Conservation (phyloP, 2,113 vertebrate genomes). For the Anoplopoma fimbria region DNA sequence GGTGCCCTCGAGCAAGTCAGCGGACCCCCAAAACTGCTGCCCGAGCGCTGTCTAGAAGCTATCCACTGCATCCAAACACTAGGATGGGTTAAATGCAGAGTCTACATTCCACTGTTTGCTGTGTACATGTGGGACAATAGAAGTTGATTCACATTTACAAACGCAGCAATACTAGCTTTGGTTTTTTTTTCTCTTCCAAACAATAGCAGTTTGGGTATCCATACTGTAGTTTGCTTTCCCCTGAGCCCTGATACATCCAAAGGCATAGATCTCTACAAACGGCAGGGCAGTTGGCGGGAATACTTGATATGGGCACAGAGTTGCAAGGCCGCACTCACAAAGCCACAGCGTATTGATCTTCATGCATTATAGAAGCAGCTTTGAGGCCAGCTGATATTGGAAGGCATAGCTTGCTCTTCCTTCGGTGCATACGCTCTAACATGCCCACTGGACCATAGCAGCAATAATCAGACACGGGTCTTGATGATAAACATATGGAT, state of each 20-base stretch:
- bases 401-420: constrained; percentile 61
- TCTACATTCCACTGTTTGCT: neutral
- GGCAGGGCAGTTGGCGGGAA: constrained; percentile 55
- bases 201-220: constrained; percentile 52
- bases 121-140: neutral
- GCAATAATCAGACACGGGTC: constrained; percentile 65
- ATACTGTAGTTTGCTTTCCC: constrained; percentile 46
- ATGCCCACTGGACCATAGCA: constrained; percentile 71
- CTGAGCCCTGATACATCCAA: constrained; percentile 64
- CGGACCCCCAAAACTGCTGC: neutral
- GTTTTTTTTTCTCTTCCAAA: constrained; percentile 29
- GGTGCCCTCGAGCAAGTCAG: neutral
- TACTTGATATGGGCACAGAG: constrained; percentile 72
- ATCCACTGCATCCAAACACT: neutral
- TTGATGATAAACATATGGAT: constrained; percentile 69
- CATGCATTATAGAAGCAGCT: constrained; percentile 79
- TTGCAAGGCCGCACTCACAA: constrained; percentile 66
- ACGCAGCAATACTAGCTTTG: constrained; percentile 40
- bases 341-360: constrained; percentile 80
- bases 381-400: constrained; percentile 68
- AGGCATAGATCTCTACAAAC: constrained; percentile 70
- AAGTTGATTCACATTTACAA: constrained; percentile 10
- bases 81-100: neutral
- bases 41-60: neutral
- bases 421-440: constrained; percentile 43